A percentile compares a stretch with the other conserved stretches of the same genome.
Evolutionary conservation across 1,140 invertebrate genomes (phyloP).

Genomic region (Papilio polytes): DNA sequence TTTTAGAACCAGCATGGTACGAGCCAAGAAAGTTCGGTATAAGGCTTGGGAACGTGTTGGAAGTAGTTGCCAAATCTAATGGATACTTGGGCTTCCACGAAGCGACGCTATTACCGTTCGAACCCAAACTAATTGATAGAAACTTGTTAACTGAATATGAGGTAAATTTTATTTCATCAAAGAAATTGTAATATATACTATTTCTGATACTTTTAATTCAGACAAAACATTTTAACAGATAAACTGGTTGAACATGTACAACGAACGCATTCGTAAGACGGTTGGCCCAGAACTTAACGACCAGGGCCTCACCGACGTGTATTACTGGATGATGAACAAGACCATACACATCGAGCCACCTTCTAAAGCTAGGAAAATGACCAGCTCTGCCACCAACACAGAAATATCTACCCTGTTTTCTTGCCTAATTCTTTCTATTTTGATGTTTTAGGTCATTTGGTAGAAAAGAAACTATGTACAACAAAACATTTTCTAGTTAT

Average conservation of each 20-base stretch:
- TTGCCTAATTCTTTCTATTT: background rate
- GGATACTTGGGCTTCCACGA: slow-evolving; percentile 90
- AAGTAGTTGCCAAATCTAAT: slow-evolving; percentile 87
- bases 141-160: slow-evolving; percentile 90
- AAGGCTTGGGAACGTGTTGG: slow-evolving; percentile 95
- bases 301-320: slow-evolving; percentile 87
- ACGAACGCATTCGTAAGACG: slow-evolving; percentile 87
- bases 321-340: slow-evolving; percentile 92
- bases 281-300: slow-evolving; percentile 89
- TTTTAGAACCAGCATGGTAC: slow-evolving; percentile 91
- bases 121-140: slow-evolving; percentile 94
- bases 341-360: slow-evolving; percentile 86
- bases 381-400: slow-evolving; percentile 28
- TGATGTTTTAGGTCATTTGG: background rate
- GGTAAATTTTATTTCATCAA: slow-evolving; percentile 77
- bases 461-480: background rate
- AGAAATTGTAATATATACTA: too few species aligned
- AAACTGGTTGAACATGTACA: slow-evolving; percentile 91
- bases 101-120: slow-evolving; percentile 96
- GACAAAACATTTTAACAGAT: slow-evolving; percentile 81
- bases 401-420: slow-evolving; percentile 12
- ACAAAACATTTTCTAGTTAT: too few species aligned
- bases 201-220: background rate
- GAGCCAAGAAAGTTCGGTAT: slow-evolving; percentile 95
- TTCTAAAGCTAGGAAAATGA: slow-evolving; percentile 49